Base-by-base conservation (phyloP, 2,888 invertebrate genomes). In the Mimachlamys varia region DNA sequence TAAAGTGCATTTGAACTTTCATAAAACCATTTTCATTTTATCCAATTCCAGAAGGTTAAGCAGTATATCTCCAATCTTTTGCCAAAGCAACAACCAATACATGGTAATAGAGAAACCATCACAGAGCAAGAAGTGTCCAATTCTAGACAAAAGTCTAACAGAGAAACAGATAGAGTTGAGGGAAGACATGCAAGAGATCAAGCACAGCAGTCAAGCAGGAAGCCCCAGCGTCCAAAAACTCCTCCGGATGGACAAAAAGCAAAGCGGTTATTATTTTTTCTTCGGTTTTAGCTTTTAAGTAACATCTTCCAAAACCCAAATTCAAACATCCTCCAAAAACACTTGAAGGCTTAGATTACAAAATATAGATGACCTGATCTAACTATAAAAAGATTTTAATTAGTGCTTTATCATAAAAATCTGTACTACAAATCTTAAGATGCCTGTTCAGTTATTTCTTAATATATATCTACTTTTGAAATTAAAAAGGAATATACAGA, bases 21-120 rank as follows among this genome's bases (percentile, higher is more conserved):
- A 58, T n/a, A n/a, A 4, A 22, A 7, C n/a, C 58, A 58, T 0
- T 33, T 33, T 22, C 1, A 76, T 76, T n/a, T 19, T 33, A 33
- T 33, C 27, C 27, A 27, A 27, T 76, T 76, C 33, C 33, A 76
- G 76, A 76, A 76, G 33, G 76, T 76, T 33, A 76, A 76, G 76
- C 76, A 76, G 33, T 76, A 76, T 76, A 76, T 76, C 27, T 76
- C 76, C 76, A 76, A 76, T 33, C 76, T 76, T 22, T 76, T 27
- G 22, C 76, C 76, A 27, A 76, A 76, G 27, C 33, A 76, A 76
- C 76, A 76, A 33, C 76, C 76, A 33, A 10, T 76, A 1, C 7
- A 76, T 12, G 33, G 76, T 12, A 76, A 76, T 33, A 76, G 27
- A 76, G 76, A 76, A 33, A 33, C 76, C 33, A 33, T 76, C 2